A percentile compares a stretch with the other conserved stretches of the same genome.
These are phyloP conservation scores for Drosophila yakuba DNA, from an alignment of 1,140 invertebrate species.

Conservation along the genomic window DNA sequence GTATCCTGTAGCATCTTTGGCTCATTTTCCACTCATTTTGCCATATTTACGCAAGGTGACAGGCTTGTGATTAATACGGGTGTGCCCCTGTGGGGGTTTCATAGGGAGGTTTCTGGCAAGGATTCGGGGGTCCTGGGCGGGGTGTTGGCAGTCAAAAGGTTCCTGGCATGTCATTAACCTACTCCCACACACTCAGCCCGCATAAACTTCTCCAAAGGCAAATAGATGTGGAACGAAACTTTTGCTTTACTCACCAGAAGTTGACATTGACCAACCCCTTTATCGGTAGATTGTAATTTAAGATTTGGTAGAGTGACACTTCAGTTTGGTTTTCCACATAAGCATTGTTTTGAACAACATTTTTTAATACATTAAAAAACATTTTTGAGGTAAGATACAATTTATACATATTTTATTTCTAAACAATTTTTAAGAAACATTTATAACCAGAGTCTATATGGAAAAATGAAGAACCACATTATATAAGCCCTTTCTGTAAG, in stretches of 20 bases:
- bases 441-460: too few species aligned
- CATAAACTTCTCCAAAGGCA: slow-evolving; percentile 41
- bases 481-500: too few species aligned
- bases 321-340: background rate
- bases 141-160: slow-evolving; percentile 37
- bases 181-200: slow-evolving; percentile 18
- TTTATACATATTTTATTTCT: too few species aligned
- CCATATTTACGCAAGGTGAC: slow-evolving; percentile 79
- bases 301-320: slow-evolving; percentile 19
- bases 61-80: slow-evolving; percentile 75
- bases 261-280: slow-evolving; percentile 56
- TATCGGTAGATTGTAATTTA: slow-evolving; percentile 59
- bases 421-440: too few species aligned
- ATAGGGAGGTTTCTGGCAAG: too few species aligned
- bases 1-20: slow-evolving; percentile 47
- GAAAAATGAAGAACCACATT: background rate
- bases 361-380: slow-evolving; percentile 22
- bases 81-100: background rate
- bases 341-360: background rate
- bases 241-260: slow-evolving; percentile 39
- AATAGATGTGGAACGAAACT: slow-evolving; percentile 64
- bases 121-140: background rate
- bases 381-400: too few species aligned
- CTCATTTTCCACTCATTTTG: slow-evolving; percentile 73
- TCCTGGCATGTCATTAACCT: slow-evolving; percentile 53